phyloP scores from a whole-genome alignment of 2,888 invertebrate species.

The Notodonta dromedarius region DNA sequence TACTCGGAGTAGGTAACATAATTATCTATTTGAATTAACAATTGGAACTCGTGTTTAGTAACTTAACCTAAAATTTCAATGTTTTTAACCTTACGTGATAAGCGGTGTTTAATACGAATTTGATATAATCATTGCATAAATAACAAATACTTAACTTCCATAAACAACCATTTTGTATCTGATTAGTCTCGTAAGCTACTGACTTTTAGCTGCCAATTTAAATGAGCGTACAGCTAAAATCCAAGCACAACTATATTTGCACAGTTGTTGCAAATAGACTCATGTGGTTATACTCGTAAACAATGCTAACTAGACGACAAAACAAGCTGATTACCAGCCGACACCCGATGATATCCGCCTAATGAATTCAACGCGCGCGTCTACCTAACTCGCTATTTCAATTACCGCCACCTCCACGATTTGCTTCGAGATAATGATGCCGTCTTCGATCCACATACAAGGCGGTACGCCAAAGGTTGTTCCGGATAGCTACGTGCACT shows the following conservation, averaged over 20 bases:
- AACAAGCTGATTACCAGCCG: conserved; percentile 32
- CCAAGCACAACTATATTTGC: conserved; percentile 5
- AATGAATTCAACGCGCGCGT: conserved; percentile 39
- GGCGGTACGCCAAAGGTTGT: conserved; percentile 26
- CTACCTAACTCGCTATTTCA: conserved; percentile 39
- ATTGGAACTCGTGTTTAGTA: too few relatives aligned
- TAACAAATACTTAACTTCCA: not conserved
- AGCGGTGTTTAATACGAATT: too few relatives aligned
- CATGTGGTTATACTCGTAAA: conserved; percentile 21
- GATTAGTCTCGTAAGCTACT: conserved; percentile 30
- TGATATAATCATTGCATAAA: too few relatives aligned
- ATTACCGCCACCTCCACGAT: conserved; percentile 27
- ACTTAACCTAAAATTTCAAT: too few relatives aligned
- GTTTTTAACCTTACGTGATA: too few relatives aligned
- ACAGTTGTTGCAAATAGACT: conserved; percentile 16
- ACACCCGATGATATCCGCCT: conserved; percentile 30
- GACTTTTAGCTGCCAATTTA: conserved; percentile 23
- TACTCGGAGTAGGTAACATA: not conserved
- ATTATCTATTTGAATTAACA: not conserved
- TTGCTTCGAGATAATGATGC: conserved; percentile 15
- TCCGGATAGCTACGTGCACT: conserved; percentile 36
- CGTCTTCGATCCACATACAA: conserved; percentile 25
- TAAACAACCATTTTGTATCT: conserved; percentile 5
- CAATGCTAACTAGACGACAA: conserved; percentile 38
- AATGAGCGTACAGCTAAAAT: conserved; percentile 16